Evolutionary conservation across 2,888 invertebrate species (phyloP), one percentile per base, ranked within the genome.

Genomic region (Tortricodes alternella): DNA sequence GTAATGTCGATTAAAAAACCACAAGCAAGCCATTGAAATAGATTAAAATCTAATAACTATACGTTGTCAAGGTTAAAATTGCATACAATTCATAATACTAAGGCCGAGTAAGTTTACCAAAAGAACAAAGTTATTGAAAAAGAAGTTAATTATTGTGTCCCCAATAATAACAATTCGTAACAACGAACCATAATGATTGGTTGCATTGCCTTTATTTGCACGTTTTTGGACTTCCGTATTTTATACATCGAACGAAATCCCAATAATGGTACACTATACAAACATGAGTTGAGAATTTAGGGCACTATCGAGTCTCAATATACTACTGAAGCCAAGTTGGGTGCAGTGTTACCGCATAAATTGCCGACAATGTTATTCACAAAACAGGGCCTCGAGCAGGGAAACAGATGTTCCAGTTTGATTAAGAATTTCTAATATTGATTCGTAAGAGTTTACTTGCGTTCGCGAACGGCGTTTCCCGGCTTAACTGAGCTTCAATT

Each of bases 1-100:
- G 43, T 56, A 57, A 38, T 50, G 27, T n/a, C 43, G 34, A 49
- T 60, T 58, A 58, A 55, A 51, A 57, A 59, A 49, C 32, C 38
- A 53, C 62, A 60, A 61, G 38, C 37, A 53, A 62, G 51, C 53
- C 48, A 59, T 46, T 62, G 49, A 53, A 51, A 61, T 55, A 48
- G 48, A 55, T 55, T 55, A 55, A 29, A 55, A 48, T 48, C 48
- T 41, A 46, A 32, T 41, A 51, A 39, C 34, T 27, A 16, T 41
- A 11, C 21, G 23, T 32, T 32, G 23, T 8, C 27, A 19, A 29
- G 34, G 13, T 29, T 53, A 11, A 9, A 18, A 4, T 23, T 39
- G 32, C 21, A 16, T 15, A 39, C 19, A 41, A 29, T 32, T 43
- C 35, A 27, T 43, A 19, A 13, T n/a, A 27, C 15, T 19, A 7